A percentile compares a stretch with the other conserved stretches of the same genome.
Conservation (phyloP, 2,888 invertebrate genomes). For the Lasius platythorax region DNA sequence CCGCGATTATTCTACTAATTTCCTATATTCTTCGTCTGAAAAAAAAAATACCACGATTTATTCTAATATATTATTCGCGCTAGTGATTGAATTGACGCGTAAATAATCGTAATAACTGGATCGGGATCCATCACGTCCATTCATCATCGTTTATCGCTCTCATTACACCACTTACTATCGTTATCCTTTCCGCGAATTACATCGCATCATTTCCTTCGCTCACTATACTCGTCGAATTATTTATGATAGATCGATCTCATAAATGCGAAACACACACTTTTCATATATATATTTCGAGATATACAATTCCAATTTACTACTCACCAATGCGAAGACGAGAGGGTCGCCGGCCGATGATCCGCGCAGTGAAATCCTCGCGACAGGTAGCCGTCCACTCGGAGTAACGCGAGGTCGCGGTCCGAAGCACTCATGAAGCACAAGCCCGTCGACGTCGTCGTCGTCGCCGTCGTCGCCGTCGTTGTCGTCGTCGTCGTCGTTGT, state of each 20-base stretch:
- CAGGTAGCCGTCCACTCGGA: conserved; percentile 21
- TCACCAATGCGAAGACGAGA: conserved; percentile 37
- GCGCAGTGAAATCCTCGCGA: conserved; percentile 39
- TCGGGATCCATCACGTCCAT: neutral
- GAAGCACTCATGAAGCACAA: conserved; percentile 31
- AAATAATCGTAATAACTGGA: neutral
- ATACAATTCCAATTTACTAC: neutral
- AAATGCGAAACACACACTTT: neutral
- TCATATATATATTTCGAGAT: neutral
- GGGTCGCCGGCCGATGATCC: conserved; percentile 38
- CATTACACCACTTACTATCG: conserved; percentile 1
- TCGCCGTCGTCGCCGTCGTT: neutral
- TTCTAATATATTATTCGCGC: neutral
- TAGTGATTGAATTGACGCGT: neutral
- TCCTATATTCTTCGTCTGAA: neutral
- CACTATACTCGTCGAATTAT: neutral
- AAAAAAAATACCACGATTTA: neutral
- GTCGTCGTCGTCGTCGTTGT: neutral
- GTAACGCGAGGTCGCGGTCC: conserved; percentile 27
- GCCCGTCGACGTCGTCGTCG: conserved; percentile 13
- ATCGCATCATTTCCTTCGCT: neutral
- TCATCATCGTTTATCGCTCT: conserved; percentile 35
- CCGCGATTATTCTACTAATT: neutral
- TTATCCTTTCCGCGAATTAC: conserved; percentile 5
- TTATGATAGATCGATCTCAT: neutral